Evolutionary conservation across 2,797 vertebrate genomes (phyloP), one percentile per base, ranked within the genome.

Genomic region (Microctenopoma stevenorrisi): DNA sequence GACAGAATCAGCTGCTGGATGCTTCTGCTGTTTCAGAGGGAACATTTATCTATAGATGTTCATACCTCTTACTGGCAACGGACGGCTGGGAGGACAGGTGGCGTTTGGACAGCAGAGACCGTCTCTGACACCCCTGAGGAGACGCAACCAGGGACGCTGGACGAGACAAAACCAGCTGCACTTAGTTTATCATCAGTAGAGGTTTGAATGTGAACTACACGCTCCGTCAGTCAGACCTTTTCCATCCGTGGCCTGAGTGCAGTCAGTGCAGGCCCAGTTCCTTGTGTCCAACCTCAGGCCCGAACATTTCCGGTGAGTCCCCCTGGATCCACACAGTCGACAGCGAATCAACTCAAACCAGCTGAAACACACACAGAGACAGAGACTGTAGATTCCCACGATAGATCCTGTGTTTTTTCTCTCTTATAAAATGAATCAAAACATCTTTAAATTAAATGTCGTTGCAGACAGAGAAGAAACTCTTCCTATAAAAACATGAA

Each of bases 221-320:
- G 11, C 3, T 12, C 37, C 7, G 2, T 3, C 51, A 54, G 33
- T 9, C 70, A 7, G 26, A 95, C 94, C 92, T 94, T 91, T 93
- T 59, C 93, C 93, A 53, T 94, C 94, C 2, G 93, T 89, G 15
- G 95, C 94, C 74, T 86, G 78, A 4, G 89, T 91, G 85, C 98
- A 99, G 80, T 96, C 96, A 18, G 57, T 2, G 78, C 98, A 99
- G 48, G 95, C 94, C 98, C 98, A 99, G 76, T 94, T 93, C 51
- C 86, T 88, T 65, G 94, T 90, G 68, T 94, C 84, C 52, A 92
- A 43, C 35, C 69, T 86, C 63, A 98, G 61, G 28, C 89, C 93
- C 0, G 96, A 96, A 86, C 97, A 98, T 42, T 94, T 96, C 83
- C 96, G 88, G 81, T 99, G 98, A 54, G 96, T 98, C 64, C 97